Conservation (phyloP, 2,797 vertebrate species). For the Champsocephalus gunnari region DNA sequence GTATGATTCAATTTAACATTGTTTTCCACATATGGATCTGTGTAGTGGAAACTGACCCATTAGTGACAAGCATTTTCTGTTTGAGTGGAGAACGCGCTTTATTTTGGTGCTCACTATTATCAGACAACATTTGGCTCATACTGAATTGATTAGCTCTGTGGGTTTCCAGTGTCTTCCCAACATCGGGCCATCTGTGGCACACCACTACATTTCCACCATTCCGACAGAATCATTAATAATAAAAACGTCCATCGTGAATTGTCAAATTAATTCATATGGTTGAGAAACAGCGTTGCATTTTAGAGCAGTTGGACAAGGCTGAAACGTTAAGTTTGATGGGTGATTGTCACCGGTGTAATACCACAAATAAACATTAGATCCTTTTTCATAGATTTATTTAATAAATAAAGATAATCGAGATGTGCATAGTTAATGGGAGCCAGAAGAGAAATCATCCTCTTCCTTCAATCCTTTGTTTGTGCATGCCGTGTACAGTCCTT, state of each 20-base stretch:
- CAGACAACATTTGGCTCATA: constrained; percentile 10
- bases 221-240: constrained; percentile 34
- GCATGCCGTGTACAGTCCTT: not conserved
- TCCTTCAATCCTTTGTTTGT: too few relatives aligned
- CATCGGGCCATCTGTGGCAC: not conserved
- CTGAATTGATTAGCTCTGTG: constrained; percentile 23
- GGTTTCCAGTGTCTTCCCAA: constrained; percentile 12
- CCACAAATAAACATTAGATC: constrained; percentile 17
- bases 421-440: constrained; percentile 3
- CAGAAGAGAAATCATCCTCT: not conserved
- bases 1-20: too few relatives aligned
- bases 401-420: constrained; percentile 22
- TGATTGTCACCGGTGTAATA: not conserved
- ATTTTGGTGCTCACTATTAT: constrained; percentile 25
- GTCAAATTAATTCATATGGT: constrained; percentile 15
- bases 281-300: constrained; percentile 12
- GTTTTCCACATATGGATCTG: constrained; percentile 10
- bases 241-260: constrained; percentile 10
- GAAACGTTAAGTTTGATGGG: constrained; percentile 11
- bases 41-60: constrained; percentile 23
- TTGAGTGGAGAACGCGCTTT: constrained; percentile 16
- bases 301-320: constrained; percentile 3
- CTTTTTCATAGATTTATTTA: constrained; percentile 12
- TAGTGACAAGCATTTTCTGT: constrained; percentile 8
- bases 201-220: not conserved